phyloP scores from a whole-genome alignment of 1,140 invertebrate species.

The Polypedilum pembai region DNA sequence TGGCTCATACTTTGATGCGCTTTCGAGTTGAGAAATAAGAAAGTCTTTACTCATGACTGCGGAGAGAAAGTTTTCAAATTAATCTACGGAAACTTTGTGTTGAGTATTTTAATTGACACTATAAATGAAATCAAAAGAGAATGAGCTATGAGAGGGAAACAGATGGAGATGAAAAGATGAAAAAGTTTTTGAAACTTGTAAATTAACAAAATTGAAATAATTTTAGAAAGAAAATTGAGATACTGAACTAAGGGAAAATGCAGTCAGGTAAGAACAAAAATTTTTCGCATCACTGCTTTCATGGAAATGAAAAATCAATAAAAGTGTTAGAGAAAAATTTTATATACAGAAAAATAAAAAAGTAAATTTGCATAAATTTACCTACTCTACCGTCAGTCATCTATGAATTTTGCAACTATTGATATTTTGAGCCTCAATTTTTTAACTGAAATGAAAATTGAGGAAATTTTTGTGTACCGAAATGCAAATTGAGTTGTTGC shows the following conservation, averaged over 20 bases:
- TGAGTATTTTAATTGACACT: constrained; percentile 18
- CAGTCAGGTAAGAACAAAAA: not conserved
- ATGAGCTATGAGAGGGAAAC: not conserved
- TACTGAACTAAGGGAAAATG: not conserved
- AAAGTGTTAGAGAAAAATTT: not conserved
- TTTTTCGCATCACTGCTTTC: not conserved
- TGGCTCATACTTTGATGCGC: not conserved
- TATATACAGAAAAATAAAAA: not conserved
- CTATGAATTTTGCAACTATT: not conserved
- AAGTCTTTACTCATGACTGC: not conserved
- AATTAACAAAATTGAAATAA: constrained; percentile 14
- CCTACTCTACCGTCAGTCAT: not conserved
- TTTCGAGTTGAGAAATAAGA: not conserved
- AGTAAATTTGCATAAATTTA: not conserved
- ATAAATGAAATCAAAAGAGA: not conserved
- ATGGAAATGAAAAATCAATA: not conserved
- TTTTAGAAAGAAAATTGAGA: constrained; percentile 4
- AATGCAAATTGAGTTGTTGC: not conserved
- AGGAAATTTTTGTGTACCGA: not conserved
- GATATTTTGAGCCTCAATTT: not conserved
- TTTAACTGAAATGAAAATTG: no score
- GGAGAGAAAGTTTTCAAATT: not conserved
- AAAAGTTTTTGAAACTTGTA: constrained; percentile 6
- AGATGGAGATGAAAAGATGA: not conserved
- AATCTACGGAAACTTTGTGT: not conserved